Evolutionary conservation across 2,797 vertebrate species (phyloP), one percentile per base, ranked within the genome.

Genomic region (Hipposideros larvatus): DNA sequence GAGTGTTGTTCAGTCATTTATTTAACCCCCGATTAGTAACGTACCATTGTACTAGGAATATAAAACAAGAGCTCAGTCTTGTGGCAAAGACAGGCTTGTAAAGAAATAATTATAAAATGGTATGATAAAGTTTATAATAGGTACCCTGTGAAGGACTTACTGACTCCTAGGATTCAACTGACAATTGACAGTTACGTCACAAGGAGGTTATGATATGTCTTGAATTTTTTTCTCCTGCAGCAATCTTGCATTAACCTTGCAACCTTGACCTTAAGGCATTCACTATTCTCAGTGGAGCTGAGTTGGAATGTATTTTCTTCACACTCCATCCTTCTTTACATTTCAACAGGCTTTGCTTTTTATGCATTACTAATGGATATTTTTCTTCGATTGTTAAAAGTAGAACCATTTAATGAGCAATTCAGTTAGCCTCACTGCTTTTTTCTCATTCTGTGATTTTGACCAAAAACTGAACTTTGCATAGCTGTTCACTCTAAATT

Each of bases 171-270:
- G 11, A 87, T 37, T 37, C 84, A 16, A n/a, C 11, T 87, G 61
- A 11, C 21, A 26, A 22, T 31, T 84, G 77, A 82, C 28, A 68
- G 2, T 34, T 34, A 55, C 7, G 41, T 94, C 14, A 48, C 41
- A 57, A 71, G 57, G 61, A 94, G 90, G 41, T 90, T 75, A 34
- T 7, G 63, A 63, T 34, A 24, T 7, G 8, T n/a, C 95, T 95
- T 87, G 84, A 37, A 85, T 93, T 96, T 82, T 48, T 91, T 80
- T 90, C 11, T 77, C 26, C 34, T 66, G 88, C 55, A 48, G 55
- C 51, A 78, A 22, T 46, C 26, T 46, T 78, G 41, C 11, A 61
- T 82, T 78, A 34, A 4, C 55, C 85, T 70, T 34, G 11, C 71
- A 95, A 7, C 22, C 1, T 48, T 74, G 43, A 19, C 74, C 75